Percentiles rank a stretch among this genome's conserved stretches.
These are phyloP conservation scores for Masticophis lateralis DNA, from an alignment of 2,797 vertebrate genomes.

Conservation along the genomic window DNA sequence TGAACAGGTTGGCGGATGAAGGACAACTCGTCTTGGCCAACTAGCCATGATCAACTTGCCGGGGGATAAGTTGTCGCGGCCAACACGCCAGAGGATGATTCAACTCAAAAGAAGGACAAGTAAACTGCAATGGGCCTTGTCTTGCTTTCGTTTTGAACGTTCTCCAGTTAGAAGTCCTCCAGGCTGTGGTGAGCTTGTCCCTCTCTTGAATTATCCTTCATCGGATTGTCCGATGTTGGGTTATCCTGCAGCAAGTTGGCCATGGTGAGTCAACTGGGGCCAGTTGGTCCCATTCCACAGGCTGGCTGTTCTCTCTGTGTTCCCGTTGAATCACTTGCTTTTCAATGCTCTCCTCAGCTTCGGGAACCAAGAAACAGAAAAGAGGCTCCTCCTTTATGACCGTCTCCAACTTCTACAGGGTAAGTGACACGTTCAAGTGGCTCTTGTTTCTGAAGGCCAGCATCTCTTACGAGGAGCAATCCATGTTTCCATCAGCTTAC, in stretches of 20 bases:
- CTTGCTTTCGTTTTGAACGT: too few species aligned
- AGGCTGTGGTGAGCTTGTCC: too few species aligned
- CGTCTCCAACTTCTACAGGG: slow-evolving; percentile 70
- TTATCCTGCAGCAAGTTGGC: background rate
- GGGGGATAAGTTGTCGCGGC: too few species aligned
- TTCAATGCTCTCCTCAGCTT: slow-evolving; percentile 38
- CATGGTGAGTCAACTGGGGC: background rate
- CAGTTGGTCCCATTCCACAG: background rate
- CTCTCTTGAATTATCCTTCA: too few species aligned
- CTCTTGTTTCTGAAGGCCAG: background rate
- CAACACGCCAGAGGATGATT: too few species aligned
- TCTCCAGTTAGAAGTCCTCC: too few species aligned
- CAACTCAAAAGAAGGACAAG: too few species aligned
- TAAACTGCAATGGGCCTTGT: too few species aligned
- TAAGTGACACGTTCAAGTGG: slow-evolving; percentile 27
- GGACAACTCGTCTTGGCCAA: too few species aligned
- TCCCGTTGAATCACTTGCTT: background rate
- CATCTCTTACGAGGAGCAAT: too few species aligned
- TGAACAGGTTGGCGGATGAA: background rate
- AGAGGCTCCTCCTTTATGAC: slow-evolving; percentile 72
- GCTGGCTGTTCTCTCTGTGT: background rate
- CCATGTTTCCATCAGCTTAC: background rate
- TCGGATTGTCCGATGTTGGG: background rate
- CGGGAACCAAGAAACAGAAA: slow-evolving; percentile 70
- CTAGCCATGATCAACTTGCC: too few species aligned